Evolutionary conservation across 92 coral and sea anemone species (phyloP).

Genomic region (Umimayanthus kanabou): DNA sequence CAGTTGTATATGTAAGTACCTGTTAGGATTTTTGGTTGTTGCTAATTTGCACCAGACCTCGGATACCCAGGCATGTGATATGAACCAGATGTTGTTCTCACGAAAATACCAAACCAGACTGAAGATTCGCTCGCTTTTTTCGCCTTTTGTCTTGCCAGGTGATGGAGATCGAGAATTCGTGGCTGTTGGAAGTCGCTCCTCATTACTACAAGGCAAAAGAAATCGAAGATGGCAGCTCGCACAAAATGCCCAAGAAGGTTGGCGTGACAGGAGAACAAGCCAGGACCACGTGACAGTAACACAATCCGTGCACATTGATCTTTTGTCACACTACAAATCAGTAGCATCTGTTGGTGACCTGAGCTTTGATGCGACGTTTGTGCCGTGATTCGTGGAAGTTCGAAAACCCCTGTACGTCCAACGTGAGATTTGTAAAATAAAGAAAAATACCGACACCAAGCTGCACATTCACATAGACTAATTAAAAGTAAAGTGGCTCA

Average conservation of each 20-base stretch:
- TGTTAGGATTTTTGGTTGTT: background rate
- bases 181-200: slow-evolving; percentile 97
- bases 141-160: slow-evolving; percentile 52
- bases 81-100: background rate
- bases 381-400: background rate
- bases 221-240: slow-evolving; percentile 89
- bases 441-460: background rate
- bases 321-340: background rate
- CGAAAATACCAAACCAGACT: too few species aligned
- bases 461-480: background rate
- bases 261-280: slow-evolving; percentile 95
- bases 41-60: background rate
- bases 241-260: slow-evolving; percentile 94
- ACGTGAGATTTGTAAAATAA: too few species aligned
- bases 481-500: too few species aligned
- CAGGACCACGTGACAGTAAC: slow-evolving; percentile 57
- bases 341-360: background rate
- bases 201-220: slow-evolving; percentile 97
- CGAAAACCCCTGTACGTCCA: background rate
- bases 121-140: background rate
- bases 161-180: slow-evolving; percentile 92
- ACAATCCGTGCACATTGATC: background rate
- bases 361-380: background rate
- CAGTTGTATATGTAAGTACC: too few species aligned
- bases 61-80: background rate